Evolutionary conservation across 2,888 invertebrate species (phyloP).

Genomic region (Stegophylla sp.): DNA sequence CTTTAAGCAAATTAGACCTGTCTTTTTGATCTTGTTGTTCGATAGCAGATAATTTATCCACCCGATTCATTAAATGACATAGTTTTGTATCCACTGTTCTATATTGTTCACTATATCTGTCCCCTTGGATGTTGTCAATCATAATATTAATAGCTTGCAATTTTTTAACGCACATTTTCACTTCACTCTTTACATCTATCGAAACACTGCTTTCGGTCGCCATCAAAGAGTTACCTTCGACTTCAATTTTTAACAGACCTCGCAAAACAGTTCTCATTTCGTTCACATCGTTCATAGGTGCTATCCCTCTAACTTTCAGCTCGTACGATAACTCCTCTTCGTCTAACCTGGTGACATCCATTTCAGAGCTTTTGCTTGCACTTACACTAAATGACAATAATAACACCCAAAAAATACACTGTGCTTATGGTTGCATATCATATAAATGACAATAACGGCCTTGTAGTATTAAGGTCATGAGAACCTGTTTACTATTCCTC

Average conservation of each 20-base stretch:
- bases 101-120: slow-evolving; percentile 57
- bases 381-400: not conserved
- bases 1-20: slow-evolving; percentile 60
- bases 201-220: not conserved
- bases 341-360: slow-evolving; percentile 60
- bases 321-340: slow-evolving; percentile 60
- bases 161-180: slow-evolving; percentile 54
- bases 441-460: not conserved
- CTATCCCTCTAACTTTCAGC: slow-evolving; percentile 54
- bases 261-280: slow-evolving; percentile 58
- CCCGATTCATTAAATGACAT: slow-evolving; percentile 60
- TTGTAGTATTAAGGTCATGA: slow-evolving; percentile 20
- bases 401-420: not conserved
- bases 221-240: slow-evolving; percentile 40
- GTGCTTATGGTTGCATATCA: not conserved
- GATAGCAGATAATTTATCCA: slow-evolving; percentile 55
- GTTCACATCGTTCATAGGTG: slow-evolving; percentile 29
- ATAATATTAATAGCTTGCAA: slow-evolving; percentile 55
- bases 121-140: slow-evolving; percentile 57
- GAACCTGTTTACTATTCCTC: slow-evolving; percentile 27
- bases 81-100: slow-evolving; percentile 59
- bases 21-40: slow-evolving; percentile 54
- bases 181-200: slow-evolving; percentile 47
- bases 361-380: slow-evolving; percentile 3
- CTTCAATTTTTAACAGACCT: slow-evolving; percentile 57